Base-by-base conservation (phyloP, 2,113 vertebrate genomes). In the Ammodytes marinus region DNA sequence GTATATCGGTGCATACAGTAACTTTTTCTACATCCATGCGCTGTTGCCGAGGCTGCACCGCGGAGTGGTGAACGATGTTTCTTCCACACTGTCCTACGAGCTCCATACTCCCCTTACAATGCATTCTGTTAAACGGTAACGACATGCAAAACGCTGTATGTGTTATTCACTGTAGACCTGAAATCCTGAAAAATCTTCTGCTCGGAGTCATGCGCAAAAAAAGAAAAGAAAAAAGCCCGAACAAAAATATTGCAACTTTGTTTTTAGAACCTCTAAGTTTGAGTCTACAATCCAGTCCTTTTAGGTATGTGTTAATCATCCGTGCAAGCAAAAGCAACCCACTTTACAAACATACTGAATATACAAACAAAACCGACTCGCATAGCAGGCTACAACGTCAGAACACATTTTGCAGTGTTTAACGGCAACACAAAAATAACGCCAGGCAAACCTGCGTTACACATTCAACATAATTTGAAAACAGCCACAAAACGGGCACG, bases 21-120 rank as follows among this genome's bases (percentile, higher is more conserved):
- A 89, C 91, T 92, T 92, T 88, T 86, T 58, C 55, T 57, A 19
- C 46, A 49, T 77, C 42, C 60, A 7, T 4, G 53, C 69, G 74
- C 80, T 12, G 73, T 11, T 39, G 6, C 43, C 19, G 37, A 50
- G 64, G 46, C 66, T 69, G 80, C 58, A 74, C 71, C 11, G 63
- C 27, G 64, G 63, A n/a, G 15, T 47, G 27, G 39, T 3, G 69
- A 43, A 40, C 71, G 66, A 47, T 12, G 57, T 37, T 43, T 37
- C 35, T 8, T 27, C 49, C 14, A 8, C 66, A 15, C 15, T 46
- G 45, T 17, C 40, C 5, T 3, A 47, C 37, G 40, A 53, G 49
- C 59, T 53, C 35, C n/a, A 0, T 0, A 14, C 39, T 17, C n/a
- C 8, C 6, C 58, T 39, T 39, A 0, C 8, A 27, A 53, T 9